Conservation (phyloP, 2,113 vertebrate genomes). For the Notothenia coriiceps region DNA sequence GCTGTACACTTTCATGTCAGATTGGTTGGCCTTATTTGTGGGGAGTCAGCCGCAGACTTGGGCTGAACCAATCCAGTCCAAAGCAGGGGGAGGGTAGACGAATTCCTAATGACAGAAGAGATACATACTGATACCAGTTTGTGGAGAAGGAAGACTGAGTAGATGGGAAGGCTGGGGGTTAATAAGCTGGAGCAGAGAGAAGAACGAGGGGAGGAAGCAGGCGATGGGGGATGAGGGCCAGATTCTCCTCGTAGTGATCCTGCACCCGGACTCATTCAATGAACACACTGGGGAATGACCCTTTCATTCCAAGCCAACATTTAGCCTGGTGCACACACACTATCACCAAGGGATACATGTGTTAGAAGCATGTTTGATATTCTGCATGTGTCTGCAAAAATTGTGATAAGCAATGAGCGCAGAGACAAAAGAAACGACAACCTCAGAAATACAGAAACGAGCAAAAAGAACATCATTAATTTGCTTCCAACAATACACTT, state of each 20-base stretch:
- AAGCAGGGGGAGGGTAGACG: constrained; percentile 25
- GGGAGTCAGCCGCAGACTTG: constrained; percentile 49
- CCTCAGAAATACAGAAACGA: neutral
- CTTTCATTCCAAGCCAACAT: constrained; percentile 78
- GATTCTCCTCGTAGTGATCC: constrained; percentile 42
- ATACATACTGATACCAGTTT: constrained; percentile 56
- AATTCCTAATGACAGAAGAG: constrained; percentile 58
- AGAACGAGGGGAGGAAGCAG: constrained; percentile 21
- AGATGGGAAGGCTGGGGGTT: constrained; percentile 49
- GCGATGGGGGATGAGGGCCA: constrained; percentile 39
- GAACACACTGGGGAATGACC: constrained; percentile 67
- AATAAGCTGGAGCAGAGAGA: constrained; percentile 62
- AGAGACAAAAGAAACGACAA: constrained; percentile 27
- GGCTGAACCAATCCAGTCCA: constrained; percentile 49
- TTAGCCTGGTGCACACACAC: constrained; percentile 57
- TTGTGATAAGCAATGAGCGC: constrained; percentile 50
- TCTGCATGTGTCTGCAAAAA: constrained; percentile 73
- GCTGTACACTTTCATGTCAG: constrained; percentile 67
- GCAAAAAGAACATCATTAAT: constrained; percentile 10
- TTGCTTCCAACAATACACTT: neutral
- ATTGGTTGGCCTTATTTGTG: constrained; percentile 70
- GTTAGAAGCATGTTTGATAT: constrained; percentile 66
- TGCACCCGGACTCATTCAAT: constrained; percentile 58
- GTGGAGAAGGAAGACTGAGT: constrained; percentile 39
- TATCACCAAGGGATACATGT: constrained; percentile 51